Percentiles rank a stretch among this genome's conserved stretches.
phyloP scores from a whole-genome alignment of 2,888 invertebrate species.

The Leptarthrus brevirostris region DNA sequence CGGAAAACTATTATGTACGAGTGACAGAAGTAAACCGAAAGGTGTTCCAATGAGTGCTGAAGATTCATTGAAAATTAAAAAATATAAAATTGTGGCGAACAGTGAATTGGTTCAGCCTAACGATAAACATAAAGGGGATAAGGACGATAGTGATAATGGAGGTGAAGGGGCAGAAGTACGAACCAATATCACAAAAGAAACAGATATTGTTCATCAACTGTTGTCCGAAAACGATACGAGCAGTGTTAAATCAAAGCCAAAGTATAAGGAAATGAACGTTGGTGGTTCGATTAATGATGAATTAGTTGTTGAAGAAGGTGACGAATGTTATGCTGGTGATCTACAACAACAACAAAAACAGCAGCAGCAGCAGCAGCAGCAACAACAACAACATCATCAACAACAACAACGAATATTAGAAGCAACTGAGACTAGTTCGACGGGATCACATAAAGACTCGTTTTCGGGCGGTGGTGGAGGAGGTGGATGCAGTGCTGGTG shows the following conservation, averaged over 20 bases:
- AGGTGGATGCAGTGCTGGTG: constrained; percentile 43
- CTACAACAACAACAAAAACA: too few relatives aligned
- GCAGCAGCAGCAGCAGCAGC: background rate
- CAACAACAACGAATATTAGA: background rate
- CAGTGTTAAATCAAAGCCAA: background rate
- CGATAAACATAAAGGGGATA: constrained; percentile 36
- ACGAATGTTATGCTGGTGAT: background rate
- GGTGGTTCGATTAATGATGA: constrained; percentile 31
- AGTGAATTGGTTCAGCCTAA: constrained; percentile 36
- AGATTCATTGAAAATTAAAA: constrained; percentile 49
- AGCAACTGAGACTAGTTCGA: constrained; percentile 39
- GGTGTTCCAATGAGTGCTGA: constrained; percentile 6
- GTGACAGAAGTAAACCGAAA: constrained; percentile 37
- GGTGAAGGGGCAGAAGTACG: background rate
- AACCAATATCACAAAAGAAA: background rate
- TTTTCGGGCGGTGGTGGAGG: constrained; percentile 50
- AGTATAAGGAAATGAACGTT: background rate
- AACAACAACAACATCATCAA: constrained; percentile 49
- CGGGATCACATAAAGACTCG: constrained; percentile 53
- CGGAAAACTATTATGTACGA: constrained; percentile 49
- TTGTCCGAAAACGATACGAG: background rate
- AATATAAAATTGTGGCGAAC: constrained; percentile 47
- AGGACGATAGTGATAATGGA: constrained; percentile 5
- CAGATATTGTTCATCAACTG: background rate
- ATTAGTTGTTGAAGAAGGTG: background rate